A percentile compares a stretch with the other conserved stretches of the same genome.
Evolutionary conservation across 2,888 invertebrate genomes (phyloP).

Genomic region (Incurvaria masculella): DNA sequence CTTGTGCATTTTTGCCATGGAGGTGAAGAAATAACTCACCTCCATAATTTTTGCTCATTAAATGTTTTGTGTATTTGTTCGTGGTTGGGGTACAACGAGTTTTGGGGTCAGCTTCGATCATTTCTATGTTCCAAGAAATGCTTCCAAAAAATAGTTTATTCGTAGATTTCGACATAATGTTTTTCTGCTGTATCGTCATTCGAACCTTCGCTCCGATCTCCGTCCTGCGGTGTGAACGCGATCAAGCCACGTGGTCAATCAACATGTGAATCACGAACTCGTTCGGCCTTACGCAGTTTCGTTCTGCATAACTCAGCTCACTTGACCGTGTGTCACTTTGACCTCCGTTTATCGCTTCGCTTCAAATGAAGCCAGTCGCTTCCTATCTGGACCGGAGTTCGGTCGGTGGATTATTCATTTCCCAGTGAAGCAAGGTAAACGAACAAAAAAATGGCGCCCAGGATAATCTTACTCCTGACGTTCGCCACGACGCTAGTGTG

Average conservation of each 20-base stretch:
- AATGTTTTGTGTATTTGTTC: too few species aligned
- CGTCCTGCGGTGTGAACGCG: not conserved
- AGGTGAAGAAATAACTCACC: too few species aligned
- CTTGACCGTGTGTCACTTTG: not conserved
- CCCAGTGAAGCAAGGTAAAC: too few species aligned
- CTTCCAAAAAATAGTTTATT: too few species aligned
- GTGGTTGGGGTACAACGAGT: too few species aligned
- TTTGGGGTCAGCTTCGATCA: too few species aligned
- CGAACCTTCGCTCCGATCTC: too few species aligned
- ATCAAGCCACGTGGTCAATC: not conserved
- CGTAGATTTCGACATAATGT: too few species aligned
- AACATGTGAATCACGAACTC: not conserved
- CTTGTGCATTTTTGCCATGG: too few species aligned
- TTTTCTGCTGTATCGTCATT: too few species aligned
- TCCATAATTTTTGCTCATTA: too few species aligned
- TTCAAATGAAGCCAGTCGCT: not conserved
- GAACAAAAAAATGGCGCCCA: not conserved
- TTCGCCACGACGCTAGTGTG: constrained; percentile 14
- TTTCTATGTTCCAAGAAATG: too few species aligned
- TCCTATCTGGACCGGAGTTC: not conserved
- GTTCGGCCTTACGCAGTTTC: not conserved
- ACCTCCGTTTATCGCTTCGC: not conserved
- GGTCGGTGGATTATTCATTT: not conserved
- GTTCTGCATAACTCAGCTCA: not conserved
- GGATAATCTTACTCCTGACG: not conserved